Base-by-base conservation (phyloP, 2,888 invertebrate species). In the Hirtodrosophila cameraria region DNA sequence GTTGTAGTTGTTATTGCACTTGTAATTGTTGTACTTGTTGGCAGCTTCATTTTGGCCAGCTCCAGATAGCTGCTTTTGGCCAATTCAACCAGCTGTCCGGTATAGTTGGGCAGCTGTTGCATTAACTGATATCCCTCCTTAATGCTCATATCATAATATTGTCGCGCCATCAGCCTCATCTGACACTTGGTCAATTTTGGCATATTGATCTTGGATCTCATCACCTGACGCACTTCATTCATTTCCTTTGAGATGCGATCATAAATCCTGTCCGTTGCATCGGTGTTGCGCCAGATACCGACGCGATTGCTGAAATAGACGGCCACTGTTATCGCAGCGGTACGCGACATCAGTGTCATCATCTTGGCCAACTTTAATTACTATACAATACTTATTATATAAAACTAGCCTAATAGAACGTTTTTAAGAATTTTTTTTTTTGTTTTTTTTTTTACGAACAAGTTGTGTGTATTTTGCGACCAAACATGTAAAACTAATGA, bases 231-330 rank as follows among this genome's bases (percentile, higher is more conserved):
- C 42, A 71, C 6, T 2, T 62, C 50, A 4, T 52, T 28, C 3
- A 71, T 16, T 1, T 38, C 20, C 1, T 2, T n/a, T 11, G 28
- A 3, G 1, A 72, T 28, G 18, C 25, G 33, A 9, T 38, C 31
- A 18, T 39, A 38, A 1, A 72, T 35, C 0, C 31, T 59, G 2
- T 67, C 53, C 23, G 68, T 30, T 1, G 60, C 68, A 18, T 61
- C 60, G 0, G 50, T 18, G 1, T 41, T 43, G n/a, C 64, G 69
- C 68, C 73, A 73, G 12, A 64, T 35, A 0, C 60, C 73, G 0
- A 35, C 38, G 0, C 48, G 41, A 11, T 55, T 49, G 9, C 54
- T 58, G 4, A 60, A 35, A 23, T 68, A 73, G 1, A 73, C 45
- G 11, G 72, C 39, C 27, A 69, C 25, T 13, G 54, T 45, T 2